Conservation (phyloP, 2,113 vertebrate species). For the Scartelaos histophorus region DNA sequence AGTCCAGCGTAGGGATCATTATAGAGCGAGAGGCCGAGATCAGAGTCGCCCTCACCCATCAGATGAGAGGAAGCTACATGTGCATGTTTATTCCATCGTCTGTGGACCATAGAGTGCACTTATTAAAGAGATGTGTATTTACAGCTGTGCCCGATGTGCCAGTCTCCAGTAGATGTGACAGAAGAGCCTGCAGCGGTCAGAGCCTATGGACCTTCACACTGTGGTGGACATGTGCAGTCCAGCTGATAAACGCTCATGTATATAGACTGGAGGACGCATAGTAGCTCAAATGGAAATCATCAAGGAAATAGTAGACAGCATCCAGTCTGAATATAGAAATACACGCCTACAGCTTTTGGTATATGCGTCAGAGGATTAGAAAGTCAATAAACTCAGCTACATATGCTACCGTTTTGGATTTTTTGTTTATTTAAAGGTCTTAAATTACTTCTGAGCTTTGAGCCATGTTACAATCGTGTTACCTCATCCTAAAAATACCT, state of each 20-base stretch:
- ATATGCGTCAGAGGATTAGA: neutral
- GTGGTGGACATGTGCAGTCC: neutral
- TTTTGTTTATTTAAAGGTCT: no score
- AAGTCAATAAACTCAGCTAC: neutral
- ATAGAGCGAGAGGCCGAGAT: conserved; percentile 3
- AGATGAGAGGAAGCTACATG: conserved; percentile 9
- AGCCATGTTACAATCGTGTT: no score
- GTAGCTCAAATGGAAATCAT: neutral
- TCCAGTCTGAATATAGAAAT: neutral
- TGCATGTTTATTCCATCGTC: neutral
- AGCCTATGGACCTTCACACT: neutral
- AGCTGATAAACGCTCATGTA: conserved; percentile 7
- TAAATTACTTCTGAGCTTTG: no score
- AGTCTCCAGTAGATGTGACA: neutral
- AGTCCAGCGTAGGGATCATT: conserved; percentile 9
- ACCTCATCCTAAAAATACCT: no score
- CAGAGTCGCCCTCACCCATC: neutral
- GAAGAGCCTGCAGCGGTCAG: neutral
- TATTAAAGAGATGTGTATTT: neutral
- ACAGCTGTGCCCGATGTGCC: conserved; percentile 2
- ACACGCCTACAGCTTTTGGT: neutral
- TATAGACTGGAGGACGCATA: neutral
- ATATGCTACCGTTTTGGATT: no score
- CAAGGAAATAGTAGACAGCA: neutral
- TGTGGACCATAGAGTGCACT: conserved; percentile 25